These are phyloP conservation scores for Epinotia brunnichana DNA, from an alignment of 2,888 invertebrate genomes.

Conservation along the genomic window DNA sequence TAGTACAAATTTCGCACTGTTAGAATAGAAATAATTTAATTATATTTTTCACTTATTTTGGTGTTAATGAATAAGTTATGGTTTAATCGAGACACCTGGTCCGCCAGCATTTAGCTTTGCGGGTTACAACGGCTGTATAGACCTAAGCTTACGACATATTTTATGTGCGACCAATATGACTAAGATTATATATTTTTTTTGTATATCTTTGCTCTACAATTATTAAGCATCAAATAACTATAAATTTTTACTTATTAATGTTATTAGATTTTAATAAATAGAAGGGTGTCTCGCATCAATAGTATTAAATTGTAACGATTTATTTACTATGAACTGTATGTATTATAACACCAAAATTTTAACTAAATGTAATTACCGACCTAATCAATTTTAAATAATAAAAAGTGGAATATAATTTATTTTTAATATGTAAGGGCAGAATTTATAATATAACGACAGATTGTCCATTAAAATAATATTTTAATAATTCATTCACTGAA, in stretches of 20 bases:
- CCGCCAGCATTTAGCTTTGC: slow-evolving; percentile 30
- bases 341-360: slow-evolving; percentile 39
- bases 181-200: slow-evolving; percentile 24
- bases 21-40: slow-evolving; percentile 21
- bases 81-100: slow-evolving; percentile 26
- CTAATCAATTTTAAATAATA: slow-evolving; percentile 42
- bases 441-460: slow-evolving; percentile 37
- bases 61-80: slow-evolving; percentile 8
- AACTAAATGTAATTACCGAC: slow-evolving; percentile 36
- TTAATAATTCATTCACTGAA: slow-evolving; percentile 24
- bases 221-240: slow-evolving; percentile 21
- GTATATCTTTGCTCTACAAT: slow-evolving; percentile 18
- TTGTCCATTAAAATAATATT: slow-evolving; percentile 29
- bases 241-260: slow-evolving; percentile 28
- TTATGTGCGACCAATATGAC: slow-evolving; percentile 33
- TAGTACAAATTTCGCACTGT: slow-evolving; percentile 50
- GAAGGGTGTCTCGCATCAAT: slow-evolving; percentile 24
- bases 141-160: slow-evolving; percentile 31
- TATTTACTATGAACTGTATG: slow-evolving; percentile 28
- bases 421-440: slow-evolving; percentile 45
- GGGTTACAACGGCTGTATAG: slow-evolving; percentile 33
- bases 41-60: slow-evolving; percentile 30
- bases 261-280: slow-evolving; percentile 5
- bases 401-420: slow-evolving; percentile 47
- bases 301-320: slow-evolving; percentile 19